Conservation (phyloP, 1,140 invertebrate species). For the Hyposmocoma kahamanoa region DNA sequence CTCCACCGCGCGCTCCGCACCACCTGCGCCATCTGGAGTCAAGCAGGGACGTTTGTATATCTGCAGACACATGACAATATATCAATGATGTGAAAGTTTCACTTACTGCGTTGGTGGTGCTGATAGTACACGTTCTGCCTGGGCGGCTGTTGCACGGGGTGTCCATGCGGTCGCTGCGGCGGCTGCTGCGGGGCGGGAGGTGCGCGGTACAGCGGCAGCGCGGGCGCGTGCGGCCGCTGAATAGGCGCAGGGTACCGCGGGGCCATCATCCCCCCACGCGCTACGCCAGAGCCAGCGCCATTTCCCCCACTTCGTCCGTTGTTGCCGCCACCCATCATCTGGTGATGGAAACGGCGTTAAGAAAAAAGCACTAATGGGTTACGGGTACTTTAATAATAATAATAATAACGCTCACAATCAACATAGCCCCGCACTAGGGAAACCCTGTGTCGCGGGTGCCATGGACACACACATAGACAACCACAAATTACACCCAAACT, state of each 20-base stretch:
- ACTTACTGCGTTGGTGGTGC: slow-evolving; percentile 59
- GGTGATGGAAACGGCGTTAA: no score
- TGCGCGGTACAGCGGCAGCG: slow-evolving; percentile 44
- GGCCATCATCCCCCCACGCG: slow-evolving; percentile 38
- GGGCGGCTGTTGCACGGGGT: slow-evolving; percentile 14
- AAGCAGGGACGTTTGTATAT: not conserved
- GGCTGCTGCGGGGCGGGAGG: slow-evolving; percentile 40
- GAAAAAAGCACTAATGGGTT: no score
- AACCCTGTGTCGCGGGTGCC: no score
- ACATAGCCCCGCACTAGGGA: no score
- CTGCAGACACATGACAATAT: not conserved
- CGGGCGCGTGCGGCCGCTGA: slow-evolving; percentile 61
- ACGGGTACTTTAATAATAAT: no score
- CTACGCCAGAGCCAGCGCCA: slow-evolving; percentile 36
- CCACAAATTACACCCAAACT: no score
- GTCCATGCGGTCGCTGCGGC: slow-evolving; percentile 35
- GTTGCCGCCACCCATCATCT: slow-evolving; percentile 52
- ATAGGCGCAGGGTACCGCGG: slow-evolving; percentile 68
- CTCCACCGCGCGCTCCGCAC: slow-evolving; percentile 32
- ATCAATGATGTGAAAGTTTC: no score
- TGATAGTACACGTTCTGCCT: slow-evolving; percentile 45
- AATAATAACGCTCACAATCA: no score
- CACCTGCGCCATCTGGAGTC: slow-evolving; percentile 35
- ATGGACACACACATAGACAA: no score
- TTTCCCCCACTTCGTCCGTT: slow-evolving; percentile 38